These are phyloP conservation scores for Cricetomys ansorgei DNA, from an alignment of 2,113 vertebrate genomes.

Conservation along the genomic window DNA sequence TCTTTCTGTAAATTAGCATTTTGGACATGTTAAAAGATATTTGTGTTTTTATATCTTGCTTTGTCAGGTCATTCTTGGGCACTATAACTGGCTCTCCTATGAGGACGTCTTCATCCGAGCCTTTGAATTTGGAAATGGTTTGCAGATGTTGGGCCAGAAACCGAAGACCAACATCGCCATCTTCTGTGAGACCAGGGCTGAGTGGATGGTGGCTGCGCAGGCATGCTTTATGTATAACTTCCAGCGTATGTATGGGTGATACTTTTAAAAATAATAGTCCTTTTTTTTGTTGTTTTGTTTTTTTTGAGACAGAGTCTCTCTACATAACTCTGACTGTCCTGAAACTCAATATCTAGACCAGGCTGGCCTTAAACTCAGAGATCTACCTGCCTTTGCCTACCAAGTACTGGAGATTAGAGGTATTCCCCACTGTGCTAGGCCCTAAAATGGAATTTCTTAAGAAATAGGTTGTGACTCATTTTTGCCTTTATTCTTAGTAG, in stretches of 20 bases:
- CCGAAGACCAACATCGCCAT: constrained; percentile 95
- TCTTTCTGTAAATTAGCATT: constrained; percentile 21
- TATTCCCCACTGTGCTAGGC: not conserved
- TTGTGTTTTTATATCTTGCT: constrained; percentile 49
- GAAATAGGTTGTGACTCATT: not conserved
- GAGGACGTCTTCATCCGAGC: constrained; percentile 89
- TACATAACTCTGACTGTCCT: not conserved
- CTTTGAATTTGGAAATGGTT: constrained; percentile 91
- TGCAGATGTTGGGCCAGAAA: constrained; percentile 92
- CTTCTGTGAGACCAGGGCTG: constrained; percentile 96
- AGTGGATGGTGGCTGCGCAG: constrained; percentile 96
- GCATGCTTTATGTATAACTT: constrained; percentile 97
- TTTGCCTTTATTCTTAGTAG: not conserved
- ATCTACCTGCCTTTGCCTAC: not conserved
- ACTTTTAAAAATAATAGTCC: not conserved
- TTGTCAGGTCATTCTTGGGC: constrained; percentile 93
- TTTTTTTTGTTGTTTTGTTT: not conserved
- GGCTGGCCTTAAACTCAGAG: not conserved
- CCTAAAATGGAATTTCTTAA: not conserved
- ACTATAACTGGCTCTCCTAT: constrained; percentile 94
- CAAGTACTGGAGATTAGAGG: not conserved
- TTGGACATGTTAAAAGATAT: constrained; percentile 49
- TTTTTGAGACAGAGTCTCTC: not conserved
- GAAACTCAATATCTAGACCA: not conserved
- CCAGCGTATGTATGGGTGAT: constrained; percentile 89